Evolutionary conservation across 2,113 vertebrate species (phyloP).

Genomic region (Mobula birostris): DNA sequence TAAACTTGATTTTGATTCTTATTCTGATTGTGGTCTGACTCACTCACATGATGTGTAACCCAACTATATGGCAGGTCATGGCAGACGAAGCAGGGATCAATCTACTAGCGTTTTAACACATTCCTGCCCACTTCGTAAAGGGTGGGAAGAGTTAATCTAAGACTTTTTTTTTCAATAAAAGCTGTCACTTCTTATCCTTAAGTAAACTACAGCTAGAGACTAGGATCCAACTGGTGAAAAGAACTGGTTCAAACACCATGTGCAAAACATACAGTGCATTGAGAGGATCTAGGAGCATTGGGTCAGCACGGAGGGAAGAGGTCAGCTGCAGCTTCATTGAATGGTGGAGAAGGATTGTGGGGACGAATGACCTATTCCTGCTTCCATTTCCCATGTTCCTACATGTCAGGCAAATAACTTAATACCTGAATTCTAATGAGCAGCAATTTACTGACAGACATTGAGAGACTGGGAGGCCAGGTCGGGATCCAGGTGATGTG

Average conservation of each 20-base stretch:
- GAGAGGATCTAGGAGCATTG: too few species aligned
- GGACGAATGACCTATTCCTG: too few species aligned
- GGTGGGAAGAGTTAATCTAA: not conserved
- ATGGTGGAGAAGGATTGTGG: too few species aligned
- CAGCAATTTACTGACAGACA: not conserved
- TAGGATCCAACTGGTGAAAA: not conserved
- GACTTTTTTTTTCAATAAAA: not conserved
- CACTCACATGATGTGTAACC: not conserved
- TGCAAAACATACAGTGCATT: not conserved
- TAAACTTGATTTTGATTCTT: too few species aligned
- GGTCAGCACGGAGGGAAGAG: too few species aligned
- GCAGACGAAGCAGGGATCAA: not conserved
- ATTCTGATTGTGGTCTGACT: too few species aligned
- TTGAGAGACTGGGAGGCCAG: not conserved
- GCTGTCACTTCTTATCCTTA: not conserved
- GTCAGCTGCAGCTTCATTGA: too few species aligned
- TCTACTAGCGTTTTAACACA: not conserved
- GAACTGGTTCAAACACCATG: not conserved
- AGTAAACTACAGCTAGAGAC: not conserved
- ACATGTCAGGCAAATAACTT: not conserved
- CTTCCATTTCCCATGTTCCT: too few species aligned
- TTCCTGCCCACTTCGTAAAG: not conserved
- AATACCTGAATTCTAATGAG: conserved; percentile 6
- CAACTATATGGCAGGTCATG: not conserved
- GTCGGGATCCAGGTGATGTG: not conserved